phyloP scores from a whole-genome alignment of 1,140 invertebrate genomes.

The Drosophila asahinai region DNA sequence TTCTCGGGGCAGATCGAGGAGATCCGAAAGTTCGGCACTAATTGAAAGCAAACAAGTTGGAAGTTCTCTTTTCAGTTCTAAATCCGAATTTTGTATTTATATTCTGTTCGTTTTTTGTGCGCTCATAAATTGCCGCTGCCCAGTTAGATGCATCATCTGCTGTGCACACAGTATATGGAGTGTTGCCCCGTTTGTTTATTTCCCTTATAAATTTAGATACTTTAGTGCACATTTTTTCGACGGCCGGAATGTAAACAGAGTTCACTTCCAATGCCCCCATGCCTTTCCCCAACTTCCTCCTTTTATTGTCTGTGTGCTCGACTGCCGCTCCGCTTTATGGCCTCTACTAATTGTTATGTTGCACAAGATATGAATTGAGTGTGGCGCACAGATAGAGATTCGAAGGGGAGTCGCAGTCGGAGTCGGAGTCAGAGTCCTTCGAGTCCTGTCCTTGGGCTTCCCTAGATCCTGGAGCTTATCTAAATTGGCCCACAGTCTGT shows the following conservation, averaged over 20 bases:
- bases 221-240: conserved; percentile 70
- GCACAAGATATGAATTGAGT: conserved; percentile 81
- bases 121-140: conserved; percentile 63
- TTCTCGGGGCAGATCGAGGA: conserved; percentile 48
- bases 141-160: conserved; percentile 72
- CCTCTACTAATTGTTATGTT: conserved; percentile 77
- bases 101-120: conserved; percentile 29
- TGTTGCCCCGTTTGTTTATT: conserved; percentile 67
- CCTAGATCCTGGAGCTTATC: conserved; percentile 63
- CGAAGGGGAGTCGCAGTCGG: conserved; percentile 1
- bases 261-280: conserved; percentile 13
- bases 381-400: conserved; percentile 40
- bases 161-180: conserved; percentile 40
- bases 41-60: conserved; percentile 77
- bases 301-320: conserved; percentile 32
- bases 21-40: conserved; percentile 67
- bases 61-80: conserved; percentile 20
- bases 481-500: conserved; percentile 71
- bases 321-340: conserved; percentile 55
- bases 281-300: conserved; percentile 27
- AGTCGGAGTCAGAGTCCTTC: conserved; percentile 3
- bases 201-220: conserved; percentile 82
- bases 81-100: conserved; percentile 51
- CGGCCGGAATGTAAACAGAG: conserved; percentile 60
- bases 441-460: conserved; percentile 8